Conservation (phyloP, 2,113 vertebrate species). For the Okapia johnstoni region DNA sequence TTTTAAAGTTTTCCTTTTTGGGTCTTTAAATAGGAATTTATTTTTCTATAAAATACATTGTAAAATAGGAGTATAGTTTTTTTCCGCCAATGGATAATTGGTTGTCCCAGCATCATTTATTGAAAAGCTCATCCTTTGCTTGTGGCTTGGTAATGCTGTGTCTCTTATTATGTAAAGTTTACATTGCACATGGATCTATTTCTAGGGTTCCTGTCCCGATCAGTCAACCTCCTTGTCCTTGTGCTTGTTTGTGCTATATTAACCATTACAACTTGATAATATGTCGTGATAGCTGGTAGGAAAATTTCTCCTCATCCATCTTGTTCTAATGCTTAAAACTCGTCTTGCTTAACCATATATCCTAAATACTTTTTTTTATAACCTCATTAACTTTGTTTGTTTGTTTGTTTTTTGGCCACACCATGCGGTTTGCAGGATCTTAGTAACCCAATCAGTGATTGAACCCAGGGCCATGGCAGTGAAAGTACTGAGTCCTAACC, state of each 20-base stretch:
- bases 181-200: not conserved
- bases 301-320: not conserved
- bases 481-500: not conserved
- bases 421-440: not conserved
- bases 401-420: not conserved
- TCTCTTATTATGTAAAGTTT: not conserved
- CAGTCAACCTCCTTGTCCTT: not conserved
- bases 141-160: not conserved
- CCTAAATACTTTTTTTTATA: not conserved
- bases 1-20: slow-evolving; percentile 6
- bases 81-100: not conserved
- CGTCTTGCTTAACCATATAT: not conserved
- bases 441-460: not conserved
- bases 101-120: not conserved
- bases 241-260: not conserved
- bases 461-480: not conserved
- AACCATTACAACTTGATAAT: not conserved
- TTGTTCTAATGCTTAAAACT: slow-evolving; percentile 21
- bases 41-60: not conserved
- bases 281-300: not conserved
- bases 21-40: not conserved
- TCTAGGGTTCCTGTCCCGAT: not conserved
- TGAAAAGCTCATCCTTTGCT: slow-evolving; percentile 14
- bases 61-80: not conserved
- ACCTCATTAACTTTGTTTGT: not conserved